These are phyloP conservation scores for Carassius auratus DNA, from an alignment of 2,113 vertebrate species.

Conservation along the genomic window DNA sequence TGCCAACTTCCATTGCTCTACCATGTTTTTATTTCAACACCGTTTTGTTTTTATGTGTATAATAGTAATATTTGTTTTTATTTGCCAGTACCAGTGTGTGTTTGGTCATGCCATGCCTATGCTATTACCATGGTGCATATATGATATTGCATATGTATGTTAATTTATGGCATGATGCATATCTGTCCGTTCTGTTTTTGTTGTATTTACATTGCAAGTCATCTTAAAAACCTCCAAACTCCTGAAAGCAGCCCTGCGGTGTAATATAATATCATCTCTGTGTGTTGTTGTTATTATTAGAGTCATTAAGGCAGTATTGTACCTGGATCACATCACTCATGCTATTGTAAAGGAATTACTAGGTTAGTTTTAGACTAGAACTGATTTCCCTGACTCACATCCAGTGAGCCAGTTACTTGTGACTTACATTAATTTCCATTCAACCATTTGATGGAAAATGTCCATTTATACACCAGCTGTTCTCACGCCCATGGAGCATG, in stretches of 20 bases:
- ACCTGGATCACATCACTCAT: neutral
- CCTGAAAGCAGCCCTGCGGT: neutral
- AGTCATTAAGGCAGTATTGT: neutral
- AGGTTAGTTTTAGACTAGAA: neutral
- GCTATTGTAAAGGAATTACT: conserved; percentile 4
- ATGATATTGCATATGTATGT: neutral
- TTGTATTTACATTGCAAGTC: neutral
- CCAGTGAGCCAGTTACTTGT: neutral
- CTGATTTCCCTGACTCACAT: neutral
- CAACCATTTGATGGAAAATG: neutral
- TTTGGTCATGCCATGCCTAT: neutral
- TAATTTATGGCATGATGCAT: neutral
- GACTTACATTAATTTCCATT: neutral
- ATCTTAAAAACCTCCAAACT: neutral
- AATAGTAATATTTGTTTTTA: neutral
- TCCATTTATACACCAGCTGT: no score
- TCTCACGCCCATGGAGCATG: neutral
- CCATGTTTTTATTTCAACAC: neutral
- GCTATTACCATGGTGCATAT: neutral
- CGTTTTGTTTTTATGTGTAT: neutral
- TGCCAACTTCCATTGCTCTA: neutral
- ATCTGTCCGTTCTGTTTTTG: neutral
- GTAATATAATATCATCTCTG: neutral
- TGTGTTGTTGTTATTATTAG: conserved; percentile 2
- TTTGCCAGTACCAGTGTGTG: neutral